Conservation (phyloP, 2,797 vertebrate genomes). For the Sebastolobus altivelis region DNA sequence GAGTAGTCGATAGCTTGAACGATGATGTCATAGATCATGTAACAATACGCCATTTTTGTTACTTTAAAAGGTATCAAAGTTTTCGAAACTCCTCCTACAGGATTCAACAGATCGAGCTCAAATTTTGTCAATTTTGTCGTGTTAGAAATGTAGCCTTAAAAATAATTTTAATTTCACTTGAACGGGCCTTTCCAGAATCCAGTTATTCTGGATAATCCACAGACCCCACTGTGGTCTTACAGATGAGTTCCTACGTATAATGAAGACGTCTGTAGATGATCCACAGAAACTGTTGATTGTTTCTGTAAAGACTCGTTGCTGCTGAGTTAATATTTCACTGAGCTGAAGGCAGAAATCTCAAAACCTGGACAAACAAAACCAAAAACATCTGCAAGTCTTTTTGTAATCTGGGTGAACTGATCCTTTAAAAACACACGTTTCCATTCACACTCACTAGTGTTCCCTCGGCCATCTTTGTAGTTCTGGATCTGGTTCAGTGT, state of each 20-base stretch:
- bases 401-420: conserved; percentile 17
- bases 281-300: background rate
- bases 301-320: background rate
- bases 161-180: background rate
- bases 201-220: background rate
- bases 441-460: background rate
- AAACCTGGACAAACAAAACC: background rate
- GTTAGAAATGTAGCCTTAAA: too few relatives aligned
- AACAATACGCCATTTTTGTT: too few relatives aligned
- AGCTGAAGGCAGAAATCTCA: background rate
- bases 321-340: background rate
- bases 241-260: background rate
- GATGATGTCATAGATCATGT: too few relatives aligned
- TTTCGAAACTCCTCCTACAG: accelerated
- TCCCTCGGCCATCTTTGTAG: conserved; percentile 18
- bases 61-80: too few relatives aligned
- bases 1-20: too few relatives aligned
- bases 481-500: conserved; percentile 17
- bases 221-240: background rate
- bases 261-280: conserved; percentile 7
- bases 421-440: conserved; percentile 6
- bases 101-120: too few relatives aligned
- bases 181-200: background rate
- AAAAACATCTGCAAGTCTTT: background rate
- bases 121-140: too few relatives aligned